Evolutionary conservation across 2,113 vertebrate species (phyloP), one percentile per base, ranked within the genome.

Genomic region (Corythornis cristatus): DNA sequence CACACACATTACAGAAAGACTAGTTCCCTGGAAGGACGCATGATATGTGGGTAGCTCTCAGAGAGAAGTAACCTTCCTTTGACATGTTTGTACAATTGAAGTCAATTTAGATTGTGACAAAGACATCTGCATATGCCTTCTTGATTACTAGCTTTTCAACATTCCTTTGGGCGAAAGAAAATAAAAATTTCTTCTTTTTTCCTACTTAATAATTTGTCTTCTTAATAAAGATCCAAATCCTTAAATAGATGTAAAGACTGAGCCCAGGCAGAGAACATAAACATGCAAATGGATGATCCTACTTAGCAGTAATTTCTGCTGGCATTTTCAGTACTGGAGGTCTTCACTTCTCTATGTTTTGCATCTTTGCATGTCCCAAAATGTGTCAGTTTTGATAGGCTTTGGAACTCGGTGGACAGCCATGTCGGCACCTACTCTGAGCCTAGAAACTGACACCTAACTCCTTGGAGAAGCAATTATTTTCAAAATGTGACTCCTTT

Each of bases 261-360:
- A 79, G 70, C 42, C 20, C 7, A 53, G 22, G 6, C 48, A 74
- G 35, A 56, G 15, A 74, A 8, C 48, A 57, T 13, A 40, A 58
- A 56, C 7, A 64, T 2, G 5, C 6, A 25, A 31, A 33, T 0
- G 2, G 6, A 3, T 7, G 4, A 1, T 10, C 6, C 17, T 48
- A 12, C 42, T 35, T 56, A 11, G 1, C 31, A 43, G 21, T 23
- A 33, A 21, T 35, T 87, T 77, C 50, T 60, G 31, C 25, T n/a
- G 61, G 9, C 35, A 53, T 80, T 68, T 48, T 74, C 62, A n/a
- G n/a, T 22, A 25, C 29, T 48, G 8, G 71, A 60, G 37, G n/a
- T 77, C 45, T 91, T 86, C 45, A 60, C n/a, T 20, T 91, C 28
- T 60, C n/a, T 11, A 3, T 20, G 25, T 72, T 60, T 71, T 22